Conservation (phyloP, 2,113 vertebrate species). For the Chrysemys picta region DNA sequence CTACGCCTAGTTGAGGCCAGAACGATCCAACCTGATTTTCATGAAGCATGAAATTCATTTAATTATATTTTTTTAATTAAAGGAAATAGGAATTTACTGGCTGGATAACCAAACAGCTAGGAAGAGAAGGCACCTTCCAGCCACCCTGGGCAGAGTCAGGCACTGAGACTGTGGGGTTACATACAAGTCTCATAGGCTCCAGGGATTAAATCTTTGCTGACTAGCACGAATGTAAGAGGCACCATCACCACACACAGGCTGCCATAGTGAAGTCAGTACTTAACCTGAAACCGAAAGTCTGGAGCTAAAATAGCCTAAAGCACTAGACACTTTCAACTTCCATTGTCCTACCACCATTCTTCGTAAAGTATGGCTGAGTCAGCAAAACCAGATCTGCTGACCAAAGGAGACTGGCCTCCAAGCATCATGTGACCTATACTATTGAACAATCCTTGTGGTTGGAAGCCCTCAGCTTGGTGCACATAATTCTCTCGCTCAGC, state of each 20-base stretch:
- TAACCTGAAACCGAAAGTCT: neutral
- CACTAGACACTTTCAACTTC: neutral
- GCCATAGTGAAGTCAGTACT: neutral
- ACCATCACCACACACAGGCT: neutral
- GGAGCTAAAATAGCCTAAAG: neutral
- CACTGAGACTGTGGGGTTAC: neutral
- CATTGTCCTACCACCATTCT: neutral
- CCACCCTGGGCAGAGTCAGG: neutral
- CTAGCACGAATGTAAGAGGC: neutral
- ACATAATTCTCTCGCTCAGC: neutral
- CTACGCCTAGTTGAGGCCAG: neutral
- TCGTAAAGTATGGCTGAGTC: neutral
- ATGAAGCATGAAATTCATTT: neutral
- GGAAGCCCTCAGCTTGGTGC: neutral
- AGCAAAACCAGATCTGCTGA: neutral
- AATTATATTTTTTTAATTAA: neutral
- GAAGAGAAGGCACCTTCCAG: neutral
- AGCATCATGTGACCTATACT: neutral
- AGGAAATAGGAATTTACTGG: neutral
- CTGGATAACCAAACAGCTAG: neutral
- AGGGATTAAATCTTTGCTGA: neutral
- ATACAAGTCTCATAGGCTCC: no score
- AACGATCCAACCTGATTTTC: neutral
- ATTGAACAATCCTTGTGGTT: neutral
- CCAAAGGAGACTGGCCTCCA: neutral